A percentile compares a stretch with the other conserved stretches of the same genome.
Evolutionary conservation across 1,140 invertebrate species (phyloP).

Genomic region (Magallana gigas): DNA sequence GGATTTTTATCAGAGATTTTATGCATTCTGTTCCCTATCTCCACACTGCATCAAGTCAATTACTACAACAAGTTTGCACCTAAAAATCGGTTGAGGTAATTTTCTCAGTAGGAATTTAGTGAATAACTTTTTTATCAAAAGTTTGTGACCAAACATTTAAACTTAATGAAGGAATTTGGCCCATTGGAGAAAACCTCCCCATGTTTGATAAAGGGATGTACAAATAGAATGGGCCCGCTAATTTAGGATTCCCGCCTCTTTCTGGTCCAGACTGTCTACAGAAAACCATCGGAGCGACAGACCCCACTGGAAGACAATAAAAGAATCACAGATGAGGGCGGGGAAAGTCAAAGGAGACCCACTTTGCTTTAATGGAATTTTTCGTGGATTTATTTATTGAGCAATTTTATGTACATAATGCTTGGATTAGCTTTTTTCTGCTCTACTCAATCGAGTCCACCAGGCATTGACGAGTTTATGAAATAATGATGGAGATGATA

Average conservation of each 20-base stretch:
- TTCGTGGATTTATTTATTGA: not conserved
- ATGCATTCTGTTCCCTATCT: not conserved
- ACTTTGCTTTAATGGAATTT: not conserved
- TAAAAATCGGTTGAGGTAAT: not conserved
- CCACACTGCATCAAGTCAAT: slow-evolving; percentile 1
- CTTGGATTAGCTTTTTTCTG: slow-evolving; percentile 9
- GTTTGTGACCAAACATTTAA: slow-evolving; percentile 31
- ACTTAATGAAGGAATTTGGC: slow-evolving; percentile 23
- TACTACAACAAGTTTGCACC: slow-evolving; percentile 21
- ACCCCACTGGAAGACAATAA: not conserved
- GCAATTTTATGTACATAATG: slow-evolving; percentile 9
- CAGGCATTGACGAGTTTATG: not conserved
- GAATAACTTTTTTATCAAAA: slow-evolving; percentile 25
- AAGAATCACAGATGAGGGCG: not conserved
- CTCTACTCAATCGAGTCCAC: not conserved
- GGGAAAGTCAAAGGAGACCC: not conserved
- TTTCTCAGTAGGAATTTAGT: slow-evolving; percentile 24
- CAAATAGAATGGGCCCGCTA: not conserved
- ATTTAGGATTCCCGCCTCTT: not conserved
- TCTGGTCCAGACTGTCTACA: not conserved
- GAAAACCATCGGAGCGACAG: not conserved
- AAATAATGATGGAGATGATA: not conserved
- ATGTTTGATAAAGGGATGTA: slow-evolving; percentile 15
- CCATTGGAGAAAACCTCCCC: not conserved
- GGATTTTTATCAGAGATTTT: slow-evolving; percentile 8